A percentile compares a stretch with the other conserved stretches of the same genome.
Evolutionary conservation across 30 jellyfish, hydroid and myxozoan species (phyloP).

Genomic region (Haliclystus octoradiatus): DNA sequence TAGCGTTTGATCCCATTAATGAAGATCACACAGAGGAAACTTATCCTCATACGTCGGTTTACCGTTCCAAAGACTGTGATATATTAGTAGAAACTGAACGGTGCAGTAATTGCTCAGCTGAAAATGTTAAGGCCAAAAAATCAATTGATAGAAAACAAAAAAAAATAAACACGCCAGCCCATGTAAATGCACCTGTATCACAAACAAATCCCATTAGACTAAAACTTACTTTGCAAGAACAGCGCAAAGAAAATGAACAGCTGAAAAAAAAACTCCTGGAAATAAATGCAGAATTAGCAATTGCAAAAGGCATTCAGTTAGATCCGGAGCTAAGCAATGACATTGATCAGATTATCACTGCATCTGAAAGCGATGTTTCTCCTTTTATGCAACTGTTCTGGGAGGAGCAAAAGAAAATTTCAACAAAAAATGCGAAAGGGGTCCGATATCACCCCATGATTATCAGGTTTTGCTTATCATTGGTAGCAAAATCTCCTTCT

Average conservation of each 20-base stretch:
- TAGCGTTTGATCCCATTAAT: not conserved
- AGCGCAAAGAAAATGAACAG: conserved; percentile 12
- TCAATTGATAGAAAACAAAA: not conserved
- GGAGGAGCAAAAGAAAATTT: conserved; percentile 22
- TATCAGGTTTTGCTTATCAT: conserved; percentile 24
- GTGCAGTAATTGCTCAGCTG: not conserved
- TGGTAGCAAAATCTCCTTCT: conserved; percentile 30
- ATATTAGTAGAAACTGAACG: not conserved
- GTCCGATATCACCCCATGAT: conserved; percentile 20
- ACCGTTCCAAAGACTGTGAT: too few species aligned
- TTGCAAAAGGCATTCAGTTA: conserved; percentile 1
- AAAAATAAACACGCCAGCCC: conserved; percentile 24
- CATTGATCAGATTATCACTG: conserved; percentile 2
- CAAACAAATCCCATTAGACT: conserved; percentile 15
- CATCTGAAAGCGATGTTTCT: conserved; percentile 9
- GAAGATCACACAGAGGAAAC: not conserved
- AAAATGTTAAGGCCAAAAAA: conserved; percentile 6
- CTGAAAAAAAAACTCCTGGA: conserved; percentile 12
- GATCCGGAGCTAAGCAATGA: conserved; percentile 27
- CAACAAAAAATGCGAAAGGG: conserved; percentile 10
- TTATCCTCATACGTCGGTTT: too few species aligned
- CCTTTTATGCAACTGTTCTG: conserved; percentile 20
- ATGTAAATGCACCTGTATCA: conserved; percentile 28
- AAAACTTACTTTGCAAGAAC: conserved; percentile 20
- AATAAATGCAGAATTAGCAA: conserved; percentile 12